Conservation (phyloP, 2,113 vertebrate genomes). For the Semnopithecus entellus region DNA sequence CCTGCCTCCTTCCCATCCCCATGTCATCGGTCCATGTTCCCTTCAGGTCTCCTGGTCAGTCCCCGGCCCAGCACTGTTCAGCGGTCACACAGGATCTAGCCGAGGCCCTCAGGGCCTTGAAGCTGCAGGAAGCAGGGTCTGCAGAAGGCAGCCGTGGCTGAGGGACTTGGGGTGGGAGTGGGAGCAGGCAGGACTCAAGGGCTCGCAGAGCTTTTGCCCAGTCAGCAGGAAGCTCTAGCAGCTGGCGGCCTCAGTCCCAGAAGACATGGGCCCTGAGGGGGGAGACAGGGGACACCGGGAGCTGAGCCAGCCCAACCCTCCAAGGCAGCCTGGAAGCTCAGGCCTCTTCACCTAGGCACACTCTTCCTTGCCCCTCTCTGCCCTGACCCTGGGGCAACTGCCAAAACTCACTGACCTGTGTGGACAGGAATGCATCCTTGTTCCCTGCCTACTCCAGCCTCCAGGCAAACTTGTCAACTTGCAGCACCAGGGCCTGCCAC, state of each 20-base stretch:
- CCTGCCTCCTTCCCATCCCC: neutral
- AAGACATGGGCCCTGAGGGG: slow-evolving; percentile 42
- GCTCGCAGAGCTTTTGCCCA: slow-evolving; percentile 57
- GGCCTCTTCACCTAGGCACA: slow-evolving; percentile 50
- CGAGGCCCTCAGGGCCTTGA: neutral
- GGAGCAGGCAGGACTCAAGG: slow-evolving; percentile 42
- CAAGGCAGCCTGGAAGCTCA: neutral
- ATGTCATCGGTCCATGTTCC: neutral
- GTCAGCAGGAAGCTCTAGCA: slow-evolving; percentile 71
- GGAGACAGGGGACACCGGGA: slow-evolving; percentile 39
- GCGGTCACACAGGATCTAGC: neutral
- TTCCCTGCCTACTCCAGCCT: slow-evolving; percentile 17
- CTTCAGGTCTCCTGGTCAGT: neutral
- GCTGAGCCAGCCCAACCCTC: slow-evolving; percentile 51
- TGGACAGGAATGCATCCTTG: neutral
- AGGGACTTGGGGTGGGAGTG: slow-evolving; percentile 6
- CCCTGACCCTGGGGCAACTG: slow-evolving; percentile 45
- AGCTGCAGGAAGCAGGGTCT: neutral
- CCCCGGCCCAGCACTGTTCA: neutral
- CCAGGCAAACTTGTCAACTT: slow-evolving; percentile 35
- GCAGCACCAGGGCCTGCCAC: slow-evolving; percentile 17
- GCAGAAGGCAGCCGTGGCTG: neutral
- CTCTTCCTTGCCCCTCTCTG: slow-evolving; percentile 37
- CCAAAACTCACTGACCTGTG: slow-evolving; percentile 46
- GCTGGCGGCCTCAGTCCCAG: slow-evolving; percentile 61